Conservation (phyloP, 2,888 invertebrate species). For the Zaprionus lineosus region DNA sequence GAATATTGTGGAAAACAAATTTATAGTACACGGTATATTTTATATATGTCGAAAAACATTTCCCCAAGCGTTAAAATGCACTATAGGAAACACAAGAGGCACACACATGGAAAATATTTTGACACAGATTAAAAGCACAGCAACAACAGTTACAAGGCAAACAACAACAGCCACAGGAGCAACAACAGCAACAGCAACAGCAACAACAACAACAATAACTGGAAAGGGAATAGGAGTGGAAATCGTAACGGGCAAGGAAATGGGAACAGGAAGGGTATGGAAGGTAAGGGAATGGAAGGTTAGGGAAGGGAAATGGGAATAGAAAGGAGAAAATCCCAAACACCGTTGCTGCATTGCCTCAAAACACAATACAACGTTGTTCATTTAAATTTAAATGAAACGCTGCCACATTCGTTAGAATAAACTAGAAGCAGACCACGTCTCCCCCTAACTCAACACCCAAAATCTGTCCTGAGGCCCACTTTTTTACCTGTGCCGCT, state of each 20-base stretch:
- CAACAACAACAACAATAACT: neutral
- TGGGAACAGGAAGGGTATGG: too few species aligned
- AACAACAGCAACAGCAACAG: constrained; percentile 15
- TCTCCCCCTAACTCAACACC: neutral
- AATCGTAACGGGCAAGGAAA: too few species aligned
- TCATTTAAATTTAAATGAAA: constrained; percentile 72
- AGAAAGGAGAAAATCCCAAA: constrained; percentile 13
- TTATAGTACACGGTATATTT: constrained; percentile 44
- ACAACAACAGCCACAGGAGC: constrained; percentile 17
- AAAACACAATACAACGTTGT: constrained; percentile 56
- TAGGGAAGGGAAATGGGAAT: too few species aligned
- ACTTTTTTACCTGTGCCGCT: too few species aligned
- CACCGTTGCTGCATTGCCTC: constrained; percentile 39
- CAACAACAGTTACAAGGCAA: too few species aligned
- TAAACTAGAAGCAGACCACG: constrained; percentile 6
- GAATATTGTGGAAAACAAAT: constrained; percentile 58
- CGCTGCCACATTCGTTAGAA: constrained; percentile 57
- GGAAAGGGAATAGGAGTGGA: too few species aligned
- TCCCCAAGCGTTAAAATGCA: constrained; percentile 51
- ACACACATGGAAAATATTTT: constrained; percentile 58
- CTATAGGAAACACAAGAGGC: constrained; percentile 15
- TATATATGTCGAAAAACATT: constrained; percentile 58
- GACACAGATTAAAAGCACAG: constrained; percentile 68
- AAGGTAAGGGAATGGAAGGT: too few species aligned
- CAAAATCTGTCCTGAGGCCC: too few species aligned